These are phyloP conservation scores for Germaria angustata DNA, from an alignment of 2,888 invertebrate species.

Conservation along the genomic window DNA sequence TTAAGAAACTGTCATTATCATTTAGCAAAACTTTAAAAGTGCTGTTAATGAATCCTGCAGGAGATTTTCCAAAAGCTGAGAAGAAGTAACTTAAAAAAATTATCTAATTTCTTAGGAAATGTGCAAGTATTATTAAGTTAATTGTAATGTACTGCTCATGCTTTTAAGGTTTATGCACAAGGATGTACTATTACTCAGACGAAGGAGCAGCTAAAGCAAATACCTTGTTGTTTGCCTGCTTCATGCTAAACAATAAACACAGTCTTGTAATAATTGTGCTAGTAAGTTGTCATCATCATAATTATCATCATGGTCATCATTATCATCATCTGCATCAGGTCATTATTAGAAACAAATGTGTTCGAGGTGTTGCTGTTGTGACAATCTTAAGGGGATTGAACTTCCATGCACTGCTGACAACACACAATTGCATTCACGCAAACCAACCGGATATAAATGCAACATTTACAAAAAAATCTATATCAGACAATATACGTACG, in stretches of 20 bases:
- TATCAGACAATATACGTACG: neutral
- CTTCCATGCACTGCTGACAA: conserved; percentile 11
- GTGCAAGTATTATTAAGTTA: conserved; percentile 49
- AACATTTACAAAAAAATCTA: neutral
- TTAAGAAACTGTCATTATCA: conserved; percentile 56
- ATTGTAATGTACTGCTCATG: conserved; percentile 35
- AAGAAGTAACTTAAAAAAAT: neutral
- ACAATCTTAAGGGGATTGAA: conserved; percentile 42
- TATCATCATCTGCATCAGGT: neutral
- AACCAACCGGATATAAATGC: neutral
- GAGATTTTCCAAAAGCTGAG: conserved; percentile 42
- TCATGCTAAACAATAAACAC: conserved; percentile 17
- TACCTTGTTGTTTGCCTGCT: conserved; percentile 2
- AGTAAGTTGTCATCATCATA: conserved; percentile 22
- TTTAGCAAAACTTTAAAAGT: conserved; percentile 58
- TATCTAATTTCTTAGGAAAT: conserved; percentile 23
- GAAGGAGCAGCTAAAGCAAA: neutral
- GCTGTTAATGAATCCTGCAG: conserved; percentile 64
- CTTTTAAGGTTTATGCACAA: conserved; percentile 31
- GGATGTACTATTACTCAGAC: neutral
- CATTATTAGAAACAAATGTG: conserved; percentile 18
- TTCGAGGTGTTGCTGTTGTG: conserved; percentile 40
- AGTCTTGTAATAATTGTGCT: conserved; percentile 33
- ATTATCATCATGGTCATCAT: neutral
- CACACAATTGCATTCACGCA: neutral